phyloP scores from a whole-genome alignment of 1,140 invertebrate species.

The Solen grandis region DNA sequence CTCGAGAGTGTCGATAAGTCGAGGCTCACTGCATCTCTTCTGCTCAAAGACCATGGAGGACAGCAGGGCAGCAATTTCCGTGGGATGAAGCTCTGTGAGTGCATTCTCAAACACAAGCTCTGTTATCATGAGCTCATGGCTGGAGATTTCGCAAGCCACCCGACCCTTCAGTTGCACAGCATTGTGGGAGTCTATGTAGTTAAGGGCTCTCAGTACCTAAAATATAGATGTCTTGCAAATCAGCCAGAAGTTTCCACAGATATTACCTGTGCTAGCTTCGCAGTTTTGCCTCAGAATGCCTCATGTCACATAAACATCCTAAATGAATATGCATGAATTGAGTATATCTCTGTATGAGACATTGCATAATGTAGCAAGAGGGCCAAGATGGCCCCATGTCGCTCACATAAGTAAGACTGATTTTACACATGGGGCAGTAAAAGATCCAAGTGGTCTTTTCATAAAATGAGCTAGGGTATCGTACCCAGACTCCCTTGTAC shows the following conservation, averaged over 20 bases:
- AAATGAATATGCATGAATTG: too few species aligned
- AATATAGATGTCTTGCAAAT: conserved; percentile 40
- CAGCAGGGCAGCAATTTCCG: conserved; percentile 95
- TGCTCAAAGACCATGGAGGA: conserved; percentile 96
- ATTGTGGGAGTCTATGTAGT: conserved; percentile 87
- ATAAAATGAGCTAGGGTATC: too few species aligned
- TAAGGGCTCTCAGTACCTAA: conserved; percentile 88
- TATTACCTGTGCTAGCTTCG: neutral
- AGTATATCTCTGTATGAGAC: too few species aligned
- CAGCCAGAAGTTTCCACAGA: neutral
- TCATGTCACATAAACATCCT: too few species aligned
- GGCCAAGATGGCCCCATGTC: too few species aligned
- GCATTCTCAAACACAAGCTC: conserved; percentile 97
- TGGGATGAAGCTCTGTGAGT: conserved; percentile 90
- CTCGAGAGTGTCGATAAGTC: conserved; percentile 71
- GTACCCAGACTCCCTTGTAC: too few species aligned
- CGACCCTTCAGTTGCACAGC: conserved; percentile 92
- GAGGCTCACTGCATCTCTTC: conserved; percentile 83
- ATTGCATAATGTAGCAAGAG: too few species aligned
- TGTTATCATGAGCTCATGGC: conserved; percentile 94
- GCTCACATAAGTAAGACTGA: too few species aligned
- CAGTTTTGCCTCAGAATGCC: neutral
- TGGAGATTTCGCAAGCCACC: conserved; percentile 98
- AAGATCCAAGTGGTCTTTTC: too few species aligned
- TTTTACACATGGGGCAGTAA: too few species aligned